Base-by-base conservation (phyloP, 2,113 vertebrate genomes). In the Neoarius graeffei region DNA sequence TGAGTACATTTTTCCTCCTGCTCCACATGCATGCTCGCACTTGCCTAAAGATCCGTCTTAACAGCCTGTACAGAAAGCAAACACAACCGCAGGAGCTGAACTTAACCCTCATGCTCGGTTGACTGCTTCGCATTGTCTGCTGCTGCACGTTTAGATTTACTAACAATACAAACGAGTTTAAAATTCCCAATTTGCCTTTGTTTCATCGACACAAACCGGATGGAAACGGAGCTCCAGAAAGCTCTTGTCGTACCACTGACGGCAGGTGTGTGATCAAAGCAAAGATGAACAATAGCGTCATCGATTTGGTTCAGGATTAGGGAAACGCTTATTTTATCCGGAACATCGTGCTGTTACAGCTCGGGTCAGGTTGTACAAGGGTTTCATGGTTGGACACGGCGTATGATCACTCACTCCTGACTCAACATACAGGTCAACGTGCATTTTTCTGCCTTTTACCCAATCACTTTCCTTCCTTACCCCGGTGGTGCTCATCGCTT, bases 11-110 rank as follows among this genome's bases (percentile, higher is more conserved):
- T 80, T 86, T 69, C 42, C n/a, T 52, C 57, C 56, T 64, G 56
- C 73, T 82, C 11, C 50, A 57, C 10, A 67, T 85, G 81, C 89
- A 27, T 87, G 89, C 89, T 76, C 42, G 10, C 89, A 69, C 89
- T 87, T 88, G 89, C 81, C 84, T 19, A 52, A 8, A 82, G n/a
- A 19, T 3, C 52, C 6, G 17, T 50, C 59, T 48, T 19, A 64
- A 86, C 35, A n/a, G 62, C 35, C 17, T 13, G 80, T 20, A 7
- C 81, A 83, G 25, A 69, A 69, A 71, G 66, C 66, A 59, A 35
- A 67, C 56, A n/a, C 83, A 59, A 20, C 42, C 3, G 7, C 50
- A 19, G 62, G 62, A 54, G 82, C 62, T 69, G 54, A 11, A 54
- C 62, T 69, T 69, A 11, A 54, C 50, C 1, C 76, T n/a, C 25